Evolutionary conservation across 2,888 invertebrate genomes (phyloP).

Genomic region (Caenorhabditis sp.): DNA sequence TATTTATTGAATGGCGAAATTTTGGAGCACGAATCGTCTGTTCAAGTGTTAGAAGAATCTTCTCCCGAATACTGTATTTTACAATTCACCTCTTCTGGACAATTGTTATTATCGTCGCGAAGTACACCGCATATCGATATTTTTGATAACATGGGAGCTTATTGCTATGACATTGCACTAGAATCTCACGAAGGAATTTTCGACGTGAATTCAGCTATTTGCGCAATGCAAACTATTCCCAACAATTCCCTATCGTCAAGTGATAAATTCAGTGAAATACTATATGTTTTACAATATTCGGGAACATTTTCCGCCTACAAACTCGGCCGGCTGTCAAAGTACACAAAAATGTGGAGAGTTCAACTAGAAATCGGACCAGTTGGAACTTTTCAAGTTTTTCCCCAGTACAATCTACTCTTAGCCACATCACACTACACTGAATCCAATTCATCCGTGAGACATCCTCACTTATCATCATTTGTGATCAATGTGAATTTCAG

Average conservation of each 20-base stretch:
- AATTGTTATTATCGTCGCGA: constrained; percentile 49
- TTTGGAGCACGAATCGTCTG: constrained; percentile 43
- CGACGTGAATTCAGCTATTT: constrained; percentile 43
- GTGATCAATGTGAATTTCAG: too few species aligned
- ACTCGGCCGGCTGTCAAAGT: constrained; percentile 47
- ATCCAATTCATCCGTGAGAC: constrained; percentile 2
- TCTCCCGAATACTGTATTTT: constrained; percentile 54
- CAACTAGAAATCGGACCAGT: constrained; percentile 42
- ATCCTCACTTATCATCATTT: too few species aligned
- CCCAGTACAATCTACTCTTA: constrained; percentile 38
- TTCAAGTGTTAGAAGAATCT: constrained; percentile 53
- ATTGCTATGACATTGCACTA: constrained; percentile 54
- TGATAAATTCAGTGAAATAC: constrained; percentile 44
- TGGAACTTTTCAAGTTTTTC: constrained; percentile 38
- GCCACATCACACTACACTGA: constrained; percentile 43
- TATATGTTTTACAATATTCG: constrained; percentile 52
- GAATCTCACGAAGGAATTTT: constrained; percentile 34
- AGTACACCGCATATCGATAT: constrained; percentile 56
- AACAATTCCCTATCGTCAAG: constrained; percentile 27
- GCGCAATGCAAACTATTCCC: constrained; percentile 41
- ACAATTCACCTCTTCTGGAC: constrained; percentile 46
- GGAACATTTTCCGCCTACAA: constrained; percentile 55
- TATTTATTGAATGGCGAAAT: constrained; percentile 39
- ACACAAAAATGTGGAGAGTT: constrained; percentile 37
- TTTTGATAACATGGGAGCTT: constrained; percentile 53